Percentiles rank a stretch among this genome's conserved stretches.
Conservation (phyloP, 2,113 vertebrate genomes). For the Mohoua ochrocephala region DNA sequence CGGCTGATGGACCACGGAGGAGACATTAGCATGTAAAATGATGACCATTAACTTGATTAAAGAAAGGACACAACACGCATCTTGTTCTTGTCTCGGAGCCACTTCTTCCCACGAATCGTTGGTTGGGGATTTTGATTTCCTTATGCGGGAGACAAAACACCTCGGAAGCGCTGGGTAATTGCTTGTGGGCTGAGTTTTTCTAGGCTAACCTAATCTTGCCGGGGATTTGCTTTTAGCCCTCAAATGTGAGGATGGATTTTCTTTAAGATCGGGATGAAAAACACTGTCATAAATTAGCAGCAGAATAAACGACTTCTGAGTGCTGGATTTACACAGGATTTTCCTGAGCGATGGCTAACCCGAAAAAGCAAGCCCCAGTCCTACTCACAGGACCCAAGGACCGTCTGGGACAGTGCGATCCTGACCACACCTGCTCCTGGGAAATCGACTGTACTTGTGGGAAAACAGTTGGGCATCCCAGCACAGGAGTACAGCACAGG, state of each 20-base stretch:
- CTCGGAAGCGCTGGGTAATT: not conserved
- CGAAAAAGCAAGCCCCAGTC: rapidly evolving
- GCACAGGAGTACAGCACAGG: not conserved
- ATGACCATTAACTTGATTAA: slow-evolving; percentile 59
- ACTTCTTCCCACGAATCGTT: not conserved
- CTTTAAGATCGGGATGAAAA: not conserved
- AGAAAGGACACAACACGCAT: slow-evolving; percentile 34
- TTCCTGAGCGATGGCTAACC: not conserved
- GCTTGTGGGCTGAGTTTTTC: slow-evolving; percentile 17
- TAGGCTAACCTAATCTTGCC: slow-evolving; percentile 39
- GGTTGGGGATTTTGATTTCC: slow-evolving; percentile 30
- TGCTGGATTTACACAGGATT: not conserved
- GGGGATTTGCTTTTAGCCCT: slow-evolving; percentile 8
- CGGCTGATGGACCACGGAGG: slow-evolving; percentile 34
- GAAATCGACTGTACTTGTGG: rapidly evolving
- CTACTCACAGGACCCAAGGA: rapidly evolving
- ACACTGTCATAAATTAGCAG: not conserved
- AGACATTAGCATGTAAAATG: slow-evolving; percentile 28
- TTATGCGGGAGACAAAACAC: slow-evolving; percentile 14
- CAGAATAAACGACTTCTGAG: not conserved
- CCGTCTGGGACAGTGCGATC: not conserved
- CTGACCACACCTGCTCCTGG: not conserved
- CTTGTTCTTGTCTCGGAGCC: not conserved
- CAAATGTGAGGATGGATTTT: not conserved
- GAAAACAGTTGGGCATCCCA: not conserved